Percentiles rank a stretch among this genome's conserved stretches.
Evolutionary conservation across 23 tunicate genomes (phyloP).

Genomic region (Botrylloides violaceus): DNA sequence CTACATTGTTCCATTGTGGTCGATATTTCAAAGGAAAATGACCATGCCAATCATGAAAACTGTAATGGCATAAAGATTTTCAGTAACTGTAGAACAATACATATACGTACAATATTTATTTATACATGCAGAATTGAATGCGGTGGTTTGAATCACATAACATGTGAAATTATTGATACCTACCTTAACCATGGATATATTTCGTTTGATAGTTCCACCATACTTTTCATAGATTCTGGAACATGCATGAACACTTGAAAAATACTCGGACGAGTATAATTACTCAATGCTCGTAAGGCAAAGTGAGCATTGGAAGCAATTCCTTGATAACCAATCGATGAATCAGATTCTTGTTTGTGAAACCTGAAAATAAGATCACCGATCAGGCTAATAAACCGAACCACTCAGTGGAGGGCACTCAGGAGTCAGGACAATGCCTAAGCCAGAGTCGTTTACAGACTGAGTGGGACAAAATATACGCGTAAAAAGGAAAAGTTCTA

Average conservation of each 20-base stretch:
- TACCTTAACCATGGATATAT: slow-evolving; percentile 83
- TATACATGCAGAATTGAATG: too few relatives aligned
- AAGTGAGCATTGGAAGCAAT: slow-evolving; percentile 24
- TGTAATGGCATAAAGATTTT: not conserved
- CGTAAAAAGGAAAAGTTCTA: too few relatives aligned
- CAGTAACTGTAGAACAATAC: too few relatives aligned
- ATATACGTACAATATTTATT: too few relatives aligned
- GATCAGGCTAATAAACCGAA: too few relatives aligned
- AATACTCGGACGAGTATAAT: slow-evolving; percentile 27
- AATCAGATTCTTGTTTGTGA: not conserved
- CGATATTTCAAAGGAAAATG: slow-evolving; percentile 51
- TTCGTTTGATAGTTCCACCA: slow-evolving; percentile 10
- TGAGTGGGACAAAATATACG: too few relatives aligned
- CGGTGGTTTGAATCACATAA: too few relatives aligned
- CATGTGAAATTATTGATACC: too few relatives aligned
- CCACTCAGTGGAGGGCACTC: too few relatives aligned
- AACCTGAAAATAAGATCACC: not conserved
- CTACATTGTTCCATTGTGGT: slow-evolving; percentile 60
- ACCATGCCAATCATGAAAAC: slow-evolving; percentile 51
- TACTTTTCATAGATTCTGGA: slow-evolving; percentile 58
- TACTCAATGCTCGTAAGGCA: slow-evolving; percentile 44
- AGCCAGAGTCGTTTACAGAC: too few relatives aligned
- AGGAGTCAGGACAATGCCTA: too few relatives aligned
- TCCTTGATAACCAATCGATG: not conserved
- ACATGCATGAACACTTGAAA: slow-evolving; percentile 21